Evolutionary conservation across 35 echinoderm and acorn worm genomes (phyloP), one percentile per base, ranked within the genome.

Genomic region (Hemicentrotus pulcherrimus): DNA sequence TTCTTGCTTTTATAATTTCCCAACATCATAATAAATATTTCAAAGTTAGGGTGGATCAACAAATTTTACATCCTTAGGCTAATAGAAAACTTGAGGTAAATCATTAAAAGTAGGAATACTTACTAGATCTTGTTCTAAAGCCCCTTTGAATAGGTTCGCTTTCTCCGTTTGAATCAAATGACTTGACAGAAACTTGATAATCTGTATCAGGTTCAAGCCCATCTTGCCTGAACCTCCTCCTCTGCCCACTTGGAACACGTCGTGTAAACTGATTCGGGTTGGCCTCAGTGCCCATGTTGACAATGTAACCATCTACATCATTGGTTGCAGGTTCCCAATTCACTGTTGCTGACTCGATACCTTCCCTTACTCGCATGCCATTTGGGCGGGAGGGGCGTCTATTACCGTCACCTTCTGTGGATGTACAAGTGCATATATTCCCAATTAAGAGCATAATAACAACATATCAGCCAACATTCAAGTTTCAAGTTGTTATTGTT

Each of bases 151-250:
- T 41, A 15, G 88, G 31, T 47, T 90, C 32, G 32, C 88, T 90
- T 90, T 90, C 88, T 10, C 88, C 32, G 4, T 33, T 30, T 33
- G 31, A 41, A 90, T 90, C 46, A 18, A 35, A 47, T 15, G 88
- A 90, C 19, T 90, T 90, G 32, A 90, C 14, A 15, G 88, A 90
- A 90, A 90, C 88, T 24, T 18, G 32, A 90, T 90, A 90, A 90
- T 90, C 88, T 45, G 88, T 90, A 47, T 47, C 88, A 35, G 88
- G 88, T 35, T 90, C 32, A 41, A 90, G 88, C 4, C 46, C 46
- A 33, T 47, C 32, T 47, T 41, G 32, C 11, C 88, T 33, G 24
- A 41, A 90, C 88, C 46, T 4, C 32, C 88, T 90, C 14, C 32
- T 90, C 4, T 47, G 32, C 13, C 31, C 12, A 78, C 65, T 78